phyloP scores from a whole-genome alignment of 2,113 vertebrate species.

The Oryzias melastigma region DNA sequence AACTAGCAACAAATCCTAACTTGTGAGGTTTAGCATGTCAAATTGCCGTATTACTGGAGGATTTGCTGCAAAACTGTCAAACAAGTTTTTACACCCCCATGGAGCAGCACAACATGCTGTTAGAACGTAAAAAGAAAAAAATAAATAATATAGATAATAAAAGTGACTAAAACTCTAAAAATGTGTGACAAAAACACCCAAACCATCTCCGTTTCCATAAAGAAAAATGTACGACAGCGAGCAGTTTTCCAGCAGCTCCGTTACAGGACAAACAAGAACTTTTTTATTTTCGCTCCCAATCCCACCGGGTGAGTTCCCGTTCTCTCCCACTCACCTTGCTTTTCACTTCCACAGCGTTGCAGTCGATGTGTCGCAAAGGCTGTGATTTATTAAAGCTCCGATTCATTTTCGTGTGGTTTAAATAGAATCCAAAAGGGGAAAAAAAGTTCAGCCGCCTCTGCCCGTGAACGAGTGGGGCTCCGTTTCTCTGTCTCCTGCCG shows the following conservation, averaged over 20 bases:
- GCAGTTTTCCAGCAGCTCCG: conserved; percentile 13
- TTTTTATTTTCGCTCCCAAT: background rate
- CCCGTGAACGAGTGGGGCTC: conserved; percentile 56
- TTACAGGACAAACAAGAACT: conserved; percentile 50
- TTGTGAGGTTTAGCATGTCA: conserved; percentile 4
- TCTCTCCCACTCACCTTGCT: conserved; percentile 85
- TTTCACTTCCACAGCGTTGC: conserved; percentile 92
- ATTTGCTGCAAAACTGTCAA: conserved; percentile 22
- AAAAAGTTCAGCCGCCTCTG: conserved; percentile 55
- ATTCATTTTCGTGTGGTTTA: conserved; percentile 73
- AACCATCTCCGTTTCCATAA: background rate
- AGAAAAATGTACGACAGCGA: background rate
- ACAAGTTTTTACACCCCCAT: background rate
- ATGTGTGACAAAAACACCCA: no score
- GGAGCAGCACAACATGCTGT: conserved; percentile 29
- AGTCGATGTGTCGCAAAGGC: conserved; percentile 83
- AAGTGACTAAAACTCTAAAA: no score
- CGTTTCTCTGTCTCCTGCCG: conserved; percentile 21
- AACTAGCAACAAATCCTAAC: conserved; percentile 10
- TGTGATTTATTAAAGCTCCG: conserved; percentile 91
- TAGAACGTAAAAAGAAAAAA: conserved; percentile 12
- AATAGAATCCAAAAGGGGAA: background rate
- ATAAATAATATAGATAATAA: background rate
- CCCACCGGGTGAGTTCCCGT: background rate
- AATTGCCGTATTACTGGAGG: background rate